Evolutionary conservation across 2,113 vertebrate genomes (phyloP).

Genomic region (Oryzias woworae): DNA sequence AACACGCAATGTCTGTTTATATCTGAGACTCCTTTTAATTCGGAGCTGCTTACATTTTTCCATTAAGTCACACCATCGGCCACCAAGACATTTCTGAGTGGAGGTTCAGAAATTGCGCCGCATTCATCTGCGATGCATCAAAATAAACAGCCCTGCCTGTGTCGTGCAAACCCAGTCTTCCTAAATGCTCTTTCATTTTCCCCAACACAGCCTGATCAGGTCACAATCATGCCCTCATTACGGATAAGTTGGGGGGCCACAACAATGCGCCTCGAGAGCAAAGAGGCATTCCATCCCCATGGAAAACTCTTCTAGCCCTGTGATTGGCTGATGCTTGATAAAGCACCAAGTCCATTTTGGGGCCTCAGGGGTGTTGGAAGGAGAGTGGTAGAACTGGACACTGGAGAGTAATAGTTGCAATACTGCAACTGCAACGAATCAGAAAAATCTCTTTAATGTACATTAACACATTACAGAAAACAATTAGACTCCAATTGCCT

Average conservation of each 20-base stretch:
- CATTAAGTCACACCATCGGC: constrained; percentile 47
- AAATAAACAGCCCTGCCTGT: constrained; percentile 44
- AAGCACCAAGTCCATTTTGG: constrained; percentile 59
- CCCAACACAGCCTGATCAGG: constrained; percentile 29
- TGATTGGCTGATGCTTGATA: constrained; percentile 62
- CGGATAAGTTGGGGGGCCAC: constrained; percentile 46
- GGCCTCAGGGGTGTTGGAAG: constrained; percentile 41
- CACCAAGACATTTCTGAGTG: constrained; percentile 21
- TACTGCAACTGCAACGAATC: constrained; percentile 21
- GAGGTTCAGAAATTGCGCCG: constrained; percentile 1
- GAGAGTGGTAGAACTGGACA: not conserved
- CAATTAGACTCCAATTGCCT: constrained; percentile 32
- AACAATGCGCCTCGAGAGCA: constrained; percentile 61
- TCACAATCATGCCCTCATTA: constrained; percentile 64
- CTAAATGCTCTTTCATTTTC: constrained; percentile 1
- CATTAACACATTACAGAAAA: constrained; percentile 29
- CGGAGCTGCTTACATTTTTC: constrained; percentile 53
- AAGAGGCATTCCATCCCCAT: constrained; percentile 75
- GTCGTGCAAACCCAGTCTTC: constrained; percentile 22
- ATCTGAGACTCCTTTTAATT: constrained; percentile 58
- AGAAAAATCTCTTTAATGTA: constrained; percentile 38
- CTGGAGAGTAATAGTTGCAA: constrained; percentile 11
- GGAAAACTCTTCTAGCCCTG: constrained; percentile 53
- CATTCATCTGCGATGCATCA: constrained; percentile 4
- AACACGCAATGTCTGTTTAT: constrained; percentile 59